phyloP scores from a whole-genome alignment of 2,113 vertebrate genomes.

The Tychaedon coryphoeus region DNA sequence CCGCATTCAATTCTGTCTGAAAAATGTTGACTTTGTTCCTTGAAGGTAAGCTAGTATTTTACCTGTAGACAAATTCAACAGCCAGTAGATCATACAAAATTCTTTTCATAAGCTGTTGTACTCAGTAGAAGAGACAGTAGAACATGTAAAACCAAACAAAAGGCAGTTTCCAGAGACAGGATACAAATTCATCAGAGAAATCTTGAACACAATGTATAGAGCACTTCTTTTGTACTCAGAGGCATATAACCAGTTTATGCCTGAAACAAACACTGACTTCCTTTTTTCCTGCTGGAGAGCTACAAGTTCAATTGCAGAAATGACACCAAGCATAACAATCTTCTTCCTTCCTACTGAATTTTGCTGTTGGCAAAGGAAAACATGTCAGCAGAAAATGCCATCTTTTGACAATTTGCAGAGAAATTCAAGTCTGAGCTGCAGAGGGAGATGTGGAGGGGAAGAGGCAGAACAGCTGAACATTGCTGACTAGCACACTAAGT shows the following conservation, averaged over 20 bases:
- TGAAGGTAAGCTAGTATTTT: not conserved
- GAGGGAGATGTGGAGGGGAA: not conserved
- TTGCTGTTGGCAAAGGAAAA: not conserved
- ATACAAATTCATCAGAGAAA: not conserved
- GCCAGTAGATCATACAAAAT: not conserved
- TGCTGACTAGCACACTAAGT: not conserved
- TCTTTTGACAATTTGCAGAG: not conserved
- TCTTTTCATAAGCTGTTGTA: not conserved
- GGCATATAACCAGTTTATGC: not conserved
- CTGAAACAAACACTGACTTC: not conserved
- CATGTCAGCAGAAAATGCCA: not conserved
- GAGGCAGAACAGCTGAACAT: not conserved
- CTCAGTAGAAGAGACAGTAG: not conserved
- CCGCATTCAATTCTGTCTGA: not conserved
- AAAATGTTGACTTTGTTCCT: not conserved
- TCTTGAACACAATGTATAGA: not conserved
- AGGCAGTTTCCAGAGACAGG: not conserved
- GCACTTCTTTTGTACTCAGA: not conserved
- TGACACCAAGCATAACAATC: not conserved
- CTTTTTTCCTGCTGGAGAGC: not conserved
- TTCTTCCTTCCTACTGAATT: not conserved
- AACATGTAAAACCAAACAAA: not conserved
- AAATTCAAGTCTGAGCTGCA: not conserved
- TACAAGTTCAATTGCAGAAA: not conserved
- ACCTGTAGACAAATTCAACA: not conserved